Base-by-base conservation (phyloP, 2,888 invertebrate genomes). In the Cheilosia vulpina region DNA sequence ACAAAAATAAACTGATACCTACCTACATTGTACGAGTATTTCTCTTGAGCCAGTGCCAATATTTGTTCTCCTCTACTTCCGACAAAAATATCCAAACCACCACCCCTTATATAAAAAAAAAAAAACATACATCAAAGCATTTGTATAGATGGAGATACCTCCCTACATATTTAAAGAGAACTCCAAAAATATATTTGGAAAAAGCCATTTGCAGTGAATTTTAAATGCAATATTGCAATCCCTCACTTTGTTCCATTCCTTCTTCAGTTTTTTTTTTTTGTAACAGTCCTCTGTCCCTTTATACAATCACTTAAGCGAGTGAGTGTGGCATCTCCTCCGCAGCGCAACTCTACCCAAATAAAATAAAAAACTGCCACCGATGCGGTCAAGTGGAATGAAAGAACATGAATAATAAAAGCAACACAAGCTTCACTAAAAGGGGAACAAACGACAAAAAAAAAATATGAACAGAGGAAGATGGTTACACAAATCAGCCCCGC, bases 381-480 rank as follows among this genome's bases (percentile, higher is more conserved):
- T 84, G 83, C 65, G 78, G 78, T 75, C 78, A 84, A 79, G 83
- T 84, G 83, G 73, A 84, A 78, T 73, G 68, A 68, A 75, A 57
- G 68, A 84, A 78, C 83, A 83, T 73, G 77, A 82, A 82, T 78
- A 66, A 63, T 73, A 73, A 73, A 83, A 58, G 45, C 57, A 73
- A 73, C 63, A 75, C 55, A 69, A 73, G 55, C 45, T 38, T 50
- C 55, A 58, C 63, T 65, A 66, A 83, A 78, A 78, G 83, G 83
- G 73, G 77, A 77, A 83, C 62, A 63, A 45, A 55, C 19, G 69
- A 47, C 45, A n/a, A 43, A 47, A 45, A 50, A 38, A 50, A 63
- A 60, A 41, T n/a, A 21, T 50, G 38, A 17, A 17, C 31, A 73
- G 57, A 58, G 31, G 57, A 69, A 65, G 78, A 78, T 57, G 76